A percentile compares a stretch with the other conserved stretches of the same genome.
Evolutionary conservation across 2,797 vertebrate genomes (phyloP).

Genomic region (Microctenopoma stevenorrisi): DNA sequence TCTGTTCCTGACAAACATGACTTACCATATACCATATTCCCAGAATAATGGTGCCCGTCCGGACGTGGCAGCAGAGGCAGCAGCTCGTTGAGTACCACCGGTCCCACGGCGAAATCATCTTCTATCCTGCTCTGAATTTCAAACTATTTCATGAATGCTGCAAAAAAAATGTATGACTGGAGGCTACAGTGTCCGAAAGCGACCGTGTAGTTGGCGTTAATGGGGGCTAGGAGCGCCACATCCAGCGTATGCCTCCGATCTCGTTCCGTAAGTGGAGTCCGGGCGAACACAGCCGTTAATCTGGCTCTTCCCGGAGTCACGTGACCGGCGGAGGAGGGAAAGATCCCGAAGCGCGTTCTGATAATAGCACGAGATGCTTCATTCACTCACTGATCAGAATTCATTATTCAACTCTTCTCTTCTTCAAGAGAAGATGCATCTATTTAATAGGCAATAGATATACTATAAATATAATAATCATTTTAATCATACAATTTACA

Average conservation of each 20-base stretch:
- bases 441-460: too few relatives aligned
- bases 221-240: slow-evolving; percentile 34
- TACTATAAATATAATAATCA: too few relatives aligned
- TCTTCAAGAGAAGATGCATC: too few relatives aligned
- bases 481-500: too few relatives aligned
- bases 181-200: background rate
- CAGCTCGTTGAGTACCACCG: slow-evolving; percentile 98
- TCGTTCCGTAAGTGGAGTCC: slow-evolving; percentile 35
- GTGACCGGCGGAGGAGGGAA: slow-evolving; percentile 68
- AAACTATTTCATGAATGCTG: slow-evolving; percentile 74
- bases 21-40: slow-evolving; percentile 97
- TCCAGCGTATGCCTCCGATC: slow-evolving; percentile 47
- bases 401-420: too few relatives aligned
- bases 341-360: slow-evolving; percentile 2
- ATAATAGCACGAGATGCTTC: slow-evolving; percentile 1
- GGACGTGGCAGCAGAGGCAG: slow-evolving; percentile 98
- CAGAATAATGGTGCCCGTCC: slow-evolving; percentile 97
- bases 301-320: slow-evolving; percentile 77
- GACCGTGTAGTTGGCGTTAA: background rate
- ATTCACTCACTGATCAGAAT: too few relatives aligned
- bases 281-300: slow-evolving; percentile 57
- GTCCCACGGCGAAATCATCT: slow-evolving; percentile 93
- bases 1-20: background rate
- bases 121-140: background rate
- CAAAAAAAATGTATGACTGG: background rate